Base-by-base conservation (phyloP, 2,113 vertebrate species). In the Cochlearius cochlearius region DNA sequence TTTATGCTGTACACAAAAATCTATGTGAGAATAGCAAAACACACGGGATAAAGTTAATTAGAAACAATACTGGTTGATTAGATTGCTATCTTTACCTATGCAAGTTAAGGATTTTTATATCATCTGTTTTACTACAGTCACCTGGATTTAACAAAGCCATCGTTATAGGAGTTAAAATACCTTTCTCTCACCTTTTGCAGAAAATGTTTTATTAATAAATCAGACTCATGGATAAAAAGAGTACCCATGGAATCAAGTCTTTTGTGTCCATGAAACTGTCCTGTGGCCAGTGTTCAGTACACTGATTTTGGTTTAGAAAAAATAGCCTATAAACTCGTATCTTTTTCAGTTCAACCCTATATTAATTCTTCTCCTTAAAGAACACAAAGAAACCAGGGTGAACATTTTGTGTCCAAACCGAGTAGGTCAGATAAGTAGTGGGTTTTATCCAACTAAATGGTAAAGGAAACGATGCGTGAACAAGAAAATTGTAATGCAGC, bases 401-500 rank as follows among this genome's bases (percentile, higher is more conserved):
- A 94, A 39, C 16, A 85, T 86, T 82, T 84, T 77, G 85, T 80
- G 64, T 74, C 75, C 92, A 69, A 95, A 73, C 41, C 17, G 3
- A 90, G 59, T 12, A 77, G 67, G 94, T 32, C 39, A n/a, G 66
- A 88, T 89, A 95, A 95, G 83, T 18, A 85, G 74, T 79, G 64
- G 75, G 38, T 95, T 90, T 91, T 96, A 96, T 93, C 76, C 95
- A 96, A 85, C 63, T 92, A 97, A 97, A 97, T 66, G 85, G 89
- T 87, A 95, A 90, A 96, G 69, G 94, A 98, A 98, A 97, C 17
- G 41, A 95, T 93, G 95, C 90, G 86, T 71, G 83, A 96, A 98
- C 88, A 90, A 93, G 87, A 94, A 96, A 97, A 98, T 41, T 89
- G 92, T 75, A 97, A 90, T 75, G 64, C 91, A 95, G 93, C 63